Conservation (phyloP, 2,797 vertebrate genomes). For the Pangasius macronema region DNA sequence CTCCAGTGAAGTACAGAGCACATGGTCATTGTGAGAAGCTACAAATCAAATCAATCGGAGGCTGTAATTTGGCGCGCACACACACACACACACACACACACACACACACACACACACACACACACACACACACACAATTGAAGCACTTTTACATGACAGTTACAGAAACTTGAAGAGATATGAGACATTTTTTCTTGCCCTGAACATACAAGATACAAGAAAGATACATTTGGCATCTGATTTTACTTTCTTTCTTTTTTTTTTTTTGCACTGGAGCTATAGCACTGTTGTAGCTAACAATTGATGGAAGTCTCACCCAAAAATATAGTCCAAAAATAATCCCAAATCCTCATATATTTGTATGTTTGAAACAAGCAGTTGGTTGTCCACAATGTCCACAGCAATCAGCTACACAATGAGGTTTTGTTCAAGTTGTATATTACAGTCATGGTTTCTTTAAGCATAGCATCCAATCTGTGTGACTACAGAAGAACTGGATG, state of each 20-base stretch:
- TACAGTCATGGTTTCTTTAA: not conserved
- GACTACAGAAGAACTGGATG: not conserved
- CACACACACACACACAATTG: not conserved
- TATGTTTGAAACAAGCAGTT: not conserved
- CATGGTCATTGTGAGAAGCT: slow-evolving; percentile 14
- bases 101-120: not conserved
- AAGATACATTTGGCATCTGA: not conserved
- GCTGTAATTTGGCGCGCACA: not conserved
- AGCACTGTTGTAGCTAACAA: not conserved
- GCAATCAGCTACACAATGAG: not conserved
- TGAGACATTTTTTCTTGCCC: not conserved
- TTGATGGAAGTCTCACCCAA: not conserved
- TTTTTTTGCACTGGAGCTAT: not conserved
- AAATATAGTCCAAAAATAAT: slow-evolving; percentile 7
- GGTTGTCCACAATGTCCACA: not conserved
- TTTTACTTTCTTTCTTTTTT: not conserved
- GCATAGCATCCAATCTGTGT: not conserved
- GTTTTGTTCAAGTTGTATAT: not conserved
- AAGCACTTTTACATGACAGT: not conserved
- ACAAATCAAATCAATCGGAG: not conserved
- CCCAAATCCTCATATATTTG: not conserved
- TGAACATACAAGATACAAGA: not conserved
- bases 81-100: not conserved
- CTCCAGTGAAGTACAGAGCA: slow-evolving; percentile 37
- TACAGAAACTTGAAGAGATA: not conserved